Percentiles rank a stretch among this genome's conserved stretches.
Conservation (phyloP, 1,140 invertebrate genomes). For the Anastatus disparis region DNA sequence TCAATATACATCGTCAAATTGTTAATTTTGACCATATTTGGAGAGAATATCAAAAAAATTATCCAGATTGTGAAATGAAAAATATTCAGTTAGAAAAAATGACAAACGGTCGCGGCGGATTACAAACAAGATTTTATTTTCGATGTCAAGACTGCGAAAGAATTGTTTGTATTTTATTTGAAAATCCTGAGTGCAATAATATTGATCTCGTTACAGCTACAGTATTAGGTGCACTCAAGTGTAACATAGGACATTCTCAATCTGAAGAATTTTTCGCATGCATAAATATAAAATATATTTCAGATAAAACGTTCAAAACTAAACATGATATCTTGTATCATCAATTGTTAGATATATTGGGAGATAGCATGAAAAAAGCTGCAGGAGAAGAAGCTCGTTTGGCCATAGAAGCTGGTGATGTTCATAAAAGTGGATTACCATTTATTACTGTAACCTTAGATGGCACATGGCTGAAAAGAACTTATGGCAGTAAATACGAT, state of each 20-base stretch:
- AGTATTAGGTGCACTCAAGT: too few species aligned
- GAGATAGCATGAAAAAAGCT: constrained; percentile 19
- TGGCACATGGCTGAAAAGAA: constrained; percentile 53
- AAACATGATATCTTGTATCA: background rate
- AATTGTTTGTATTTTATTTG: too few species aligned
- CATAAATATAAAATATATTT: constrained; percentile 33
- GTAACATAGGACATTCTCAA: constrained; percentile 1
- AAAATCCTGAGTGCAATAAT: too few species aligned
- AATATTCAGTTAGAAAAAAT: too few species aligned
- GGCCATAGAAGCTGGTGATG: constrained; percentile 30
- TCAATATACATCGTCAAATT: too few species aligned
- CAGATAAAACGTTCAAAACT: background rate
- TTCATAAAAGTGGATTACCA: constrained; percentile 45
- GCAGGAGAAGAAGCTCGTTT: constrained; percentile 12
- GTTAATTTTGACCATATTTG: too few species aligned
- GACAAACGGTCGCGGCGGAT: too few species aligned
- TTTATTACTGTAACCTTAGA: constrained; percentile 52
- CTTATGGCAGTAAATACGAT: constrained; percentile 51
- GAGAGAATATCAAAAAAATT: too few species aligned
- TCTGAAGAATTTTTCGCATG: constrained; percentile 25
- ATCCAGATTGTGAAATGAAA: too few species aligned
- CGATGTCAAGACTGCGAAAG: too few species aligned
- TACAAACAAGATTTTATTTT: too few species aligned
- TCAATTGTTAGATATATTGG: background rate
- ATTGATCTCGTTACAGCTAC: too few species aligned